phyloP scores from a whole-genome alignment of 2,888 invertebrate species.

The Drosophila acutilabella region DNA sequence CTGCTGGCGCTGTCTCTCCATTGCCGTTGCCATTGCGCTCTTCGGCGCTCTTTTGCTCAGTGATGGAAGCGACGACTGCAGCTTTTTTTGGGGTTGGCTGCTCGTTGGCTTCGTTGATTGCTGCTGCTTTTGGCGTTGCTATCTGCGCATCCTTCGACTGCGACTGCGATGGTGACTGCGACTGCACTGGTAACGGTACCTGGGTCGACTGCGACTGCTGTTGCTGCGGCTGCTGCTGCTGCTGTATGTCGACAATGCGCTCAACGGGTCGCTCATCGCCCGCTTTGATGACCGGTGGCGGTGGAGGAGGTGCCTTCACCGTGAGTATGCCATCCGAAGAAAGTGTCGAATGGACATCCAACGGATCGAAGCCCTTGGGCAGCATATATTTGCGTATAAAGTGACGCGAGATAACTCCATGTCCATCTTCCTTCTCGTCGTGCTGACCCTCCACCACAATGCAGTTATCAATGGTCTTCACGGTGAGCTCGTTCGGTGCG shows the following conservation, averaged over 20 bases:
- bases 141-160: slow-evolving; percentile 74
- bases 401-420: slow-evolving; percentile 91
- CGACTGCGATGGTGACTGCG: slow-evolving; percentile 54
- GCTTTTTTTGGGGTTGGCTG: slow-evolving; percentile 46
- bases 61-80: slow-evolving; percentile 25
- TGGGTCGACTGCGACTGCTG: slow-evolving; percentile 83
- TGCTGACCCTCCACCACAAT: slow-evolving; percentile 92
- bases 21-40: slow-evolving; percentile 51
- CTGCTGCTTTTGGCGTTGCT: slow-evolving; percentile 54
- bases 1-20: slow-evolving; percentile 15
- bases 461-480: slow-evolving; percentile 90
- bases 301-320: slow-evolving; percentile 87
- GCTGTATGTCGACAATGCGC: slow-evolving; percentile 87
- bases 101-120: slow-evolving; percentile 48
- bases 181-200: slow-evolving; percentile 62
- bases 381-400: slow-evolving; percentile 91
- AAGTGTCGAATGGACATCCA: slow-evolving; percentile 90
- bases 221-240: slow-evolving; percentile 82
- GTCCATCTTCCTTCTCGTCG: slow-evolving; percentile 90
- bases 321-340: slow-evolving; percentile 91
- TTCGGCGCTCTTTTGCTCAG: slow-evolving; percentile 37
- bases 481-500: slow-evolving; percentile 90
- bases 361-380: slow-evolving; percentile 91
- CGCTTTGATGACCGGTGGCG: slow-evolving; percentile 46
- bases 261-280: slow-evolving; percentile 84